Evolutionary conservation across 2,113 vertebrate genomes (phyloP).

Genomic region (Lepidothrix coronata): DNA sequence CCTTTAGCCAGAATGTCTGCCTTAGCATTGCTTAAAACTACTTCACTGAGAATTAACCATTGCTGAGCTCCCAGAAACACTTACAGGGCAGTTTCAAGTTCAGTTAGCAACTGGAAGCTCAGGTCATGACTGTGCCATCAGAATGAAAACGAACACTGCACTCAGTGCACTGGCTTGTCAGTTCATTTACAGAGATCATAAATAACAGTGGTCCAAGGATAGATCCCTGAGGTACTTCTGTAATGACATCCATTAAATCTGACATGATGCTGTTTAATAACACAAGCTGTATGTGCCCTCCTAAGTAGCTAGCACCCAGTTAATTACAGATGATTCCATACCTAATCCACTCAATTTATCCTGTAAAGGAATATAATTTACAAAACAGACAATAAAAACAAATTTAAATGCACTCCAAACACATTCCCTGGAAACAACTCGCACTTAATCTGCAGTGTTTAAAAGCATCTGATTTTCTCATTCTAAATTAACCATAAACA

Average conservation of each 20-base stretch:
- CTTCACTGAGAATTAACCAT: slow-evolving; percentile 23
- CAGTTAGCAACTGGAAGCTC: neutral
- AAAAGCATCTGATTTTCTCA: slow-evolving; percentile 4
- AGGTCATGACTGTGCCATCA: slow-evolving; percentile 46
- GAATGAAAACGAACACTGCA: slow-evolving; percentile 51
- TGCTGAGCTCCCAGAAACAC: neutral
- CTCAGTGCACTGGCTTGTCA: slow-evolving; percentile 66
- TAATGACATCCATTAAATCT: slow-evolving; percentile 81
- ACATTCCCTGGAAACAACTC: slow-evolving; percentile 49
- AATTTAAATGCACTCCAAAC: slow-evolving; percentile 58
- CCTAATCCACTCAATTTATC: slow-evolving; percentile 72
- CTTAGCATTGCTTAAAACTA: neutral
- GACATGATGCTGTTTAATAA: slow-evolving; percentile 79
- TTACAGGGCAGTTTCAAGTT: slow-evolving; percentile 6
- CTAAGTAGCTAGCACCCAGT: slow-evolving; percentile 73
- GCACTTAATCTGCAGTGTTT: slow-evolving; percentile 22
- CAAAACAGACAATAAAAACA: slow-evolving; percentile 70
- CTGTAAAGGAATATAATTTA: slow-evolving; percentile 65
- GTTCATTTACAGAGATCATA: slow-evolving; percentile 74
- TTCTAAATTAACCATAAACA: slow-evolving; percentile 19
- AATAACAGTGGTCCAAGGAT: slow-evolving; percentile 73
- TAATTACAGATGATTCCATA: slow-evolving; percentile 77
- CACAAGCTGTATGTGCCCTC: slow-evolving; percentile 69
- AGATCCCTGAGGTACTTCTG: slow-evolving; percentile 71
- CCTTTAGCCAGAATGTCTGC: neutral